Percentiles rank a stretch among this genome's conserved stretches.
These are phyloP conservation scores for Nephrotoma guestfalica DNA, from an alignment of 2,888 invertebrate genomes.

Conservation along the genomic window DNA sequence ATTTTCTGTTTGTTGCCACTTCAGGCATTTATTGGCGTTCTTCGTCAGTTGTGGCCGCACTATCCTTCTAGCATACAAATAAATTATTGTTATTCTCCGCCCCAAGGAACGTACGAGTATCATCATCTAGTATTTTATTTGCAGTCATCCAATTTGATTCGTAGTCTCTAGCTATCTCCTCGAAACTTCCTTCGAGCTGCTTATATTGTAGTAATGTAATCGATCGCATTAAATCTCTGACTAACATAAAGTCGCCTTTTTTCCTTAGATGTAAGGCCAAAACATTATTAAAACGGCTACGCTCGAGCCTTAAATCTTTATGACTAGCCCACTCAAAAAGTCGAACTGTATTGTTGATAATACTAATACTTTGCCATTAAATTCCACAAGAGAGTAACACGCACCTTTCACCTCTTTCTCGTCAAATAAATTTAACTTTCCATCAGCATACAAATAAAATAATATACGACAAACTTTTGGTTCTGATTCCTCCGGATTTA, in stretches of 20 bases:
- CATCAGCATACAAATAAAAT: conserved; percentile 81
- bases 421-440: conserved; percentile 68
- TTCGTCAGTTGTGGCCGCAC: conserved; percentile 92
- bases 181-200: conserved; percentile 91
- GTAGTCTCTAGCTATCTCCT: conserved; percentile 92
- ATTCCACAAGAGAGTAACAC: conserved; percentile 82
- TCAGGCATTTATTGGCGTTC: conserved; percentile 91
- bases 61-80: conserved; percentile 94
- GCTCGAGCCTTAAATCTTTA: conserved; percentile 87
- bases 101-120: conserved; percentile 91
- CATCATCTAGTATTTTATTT: conserved; percentile 93
- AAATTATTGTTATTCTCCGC: conserved; percentile 92
- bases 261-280: conserved; percentile 87
- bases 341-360: conserved; percentile 92
- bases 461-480: conserved; percentile 73
- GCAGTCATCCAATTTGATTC: conserved; percentile 98
- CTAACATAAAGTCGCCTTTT: conserved; percentile 93
- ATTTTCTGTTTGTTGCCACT: no score
- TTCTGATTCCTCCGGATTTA: conserved; percentile 92
- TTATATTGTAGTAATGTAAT: conserved; percentile 90
- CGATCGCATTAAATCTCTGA: conserved; percentile 95
- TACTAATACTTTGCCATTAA: conserved; percentile 89
- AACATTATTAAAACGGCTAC: conserved; percentile 95
- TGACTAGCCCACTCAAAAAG: conserved; percentile 97
- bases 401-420: conserved; percentile 97